A percentile compares a stretch with the other conserved stretches of the same genome.
phyloP scores from a whole-genome alignment of 2,888 invertebrate genomes.

The Troides aeacus region DNA sequence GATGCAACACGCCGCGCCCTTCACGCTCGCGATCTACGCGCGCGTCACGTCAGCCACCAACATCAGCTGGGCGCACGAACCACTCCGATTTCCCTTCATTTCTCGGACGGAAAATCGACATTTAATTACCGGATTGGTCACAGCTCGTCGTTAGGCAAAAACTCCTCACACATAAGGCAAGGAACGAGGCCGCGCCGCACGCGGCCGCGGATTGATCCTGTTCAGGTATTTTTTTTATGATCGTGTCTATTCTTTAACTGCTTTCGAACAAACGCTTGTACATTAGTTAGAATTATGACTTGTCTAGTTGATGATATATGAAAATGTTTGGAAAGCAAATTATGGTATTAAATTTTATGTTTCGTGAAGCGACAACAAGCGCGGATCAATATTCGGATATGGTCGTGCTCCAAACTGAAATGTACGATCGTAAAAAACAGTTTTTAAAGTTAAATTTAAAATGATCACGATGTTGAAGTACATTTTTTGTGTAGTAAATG shows the following conservation, averaged over 20 bases:
- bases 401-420: no score
- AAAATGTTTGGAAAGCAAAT: no score
- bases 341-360: no score
- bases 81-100: constrained; percentile 22
- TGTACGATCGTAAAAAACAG: no score
- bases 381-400: no score
- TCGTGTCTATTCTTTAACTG: not conserved
- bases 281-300: no score
- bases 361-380: no score
- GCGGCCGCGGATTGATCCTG: constrained; percentile 3
- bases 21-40: constrained; percentile 12
- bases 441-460: no score
- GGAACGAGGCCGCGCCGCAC: constrained; percentile 12
- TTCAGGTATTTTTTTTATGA: not conserved
- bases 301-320: no score
- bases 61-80: not conserved
- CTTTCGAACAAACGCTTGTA: not conserved
- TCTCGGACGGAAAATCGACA: constrained; percentile 24
- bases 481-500: no score
- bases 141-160: constrained; percentile 12
- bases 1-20: constrained; percentile 4
- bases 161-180: constrained; percentile 13
- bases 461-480: no score
- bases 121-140: constrained; percentile 15
- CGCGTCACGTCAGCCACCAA: constrained; percentile 1